phyloP scores from a whole-genome alignment of 2,888 invertebrate genomes.

The Spatulosminthurus flaviceps region DNA sequence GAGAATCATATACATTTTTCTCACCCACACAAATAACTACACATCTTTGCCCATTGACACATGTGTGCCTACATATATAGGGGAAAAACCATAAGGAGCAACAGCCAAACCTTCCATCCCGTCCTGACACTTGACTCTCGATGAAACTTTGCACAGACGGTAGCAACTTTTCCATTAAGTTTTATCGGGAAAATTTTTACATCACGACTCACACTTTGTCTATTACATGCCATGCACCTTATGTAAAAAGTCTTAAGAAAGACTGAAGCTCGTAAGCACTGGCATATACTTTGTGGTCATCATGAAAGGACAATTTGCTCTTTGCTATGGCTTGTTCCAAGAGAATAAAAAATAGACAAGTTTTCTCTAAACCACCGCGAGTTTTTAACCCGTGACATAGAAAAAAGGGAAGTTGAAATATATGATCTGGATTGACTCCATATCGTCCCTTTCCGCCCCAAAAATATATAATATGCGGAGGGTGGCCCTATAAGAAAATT shows the following conservation, averaged over 20 bases:
- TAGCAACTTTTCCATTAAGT: slow-evolving; percentile 44
- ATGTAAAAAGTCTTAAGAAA: not conserved
- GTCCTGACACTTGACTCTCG: slow-evolving; percentile 20
- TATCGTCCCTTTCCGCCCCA: not conserved
- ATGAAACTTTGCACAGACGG: slow-evolving; percentile 10
- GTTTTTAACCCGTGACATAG: no score
- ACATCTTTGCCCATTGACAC: no score
- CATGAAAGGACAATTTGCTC: not conserved
- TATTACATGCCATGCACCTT: slow-evolving; percentile 9
- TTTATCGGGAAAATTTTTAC: slow-evolving; percentile 40
- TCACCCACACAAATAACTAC: not conserved
- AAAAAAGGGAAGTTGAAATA: not conserved
- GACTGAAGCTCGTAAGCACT: not conserved
- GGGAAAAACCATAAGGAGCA: not conserved
- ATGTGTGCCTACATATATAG: no score
- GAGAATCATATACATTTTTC: not conserved
- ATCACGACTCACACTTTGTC: slow-evolving; percentile 20
- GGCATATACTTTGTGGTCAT: slow-evolving; percentile 12
- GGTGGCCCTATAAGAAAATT: not conserved
- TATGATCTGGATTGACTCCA: slow-evolving; percentile 18
- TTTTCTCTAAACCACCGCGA: no score
- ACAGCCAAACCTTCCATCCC: not conserved
- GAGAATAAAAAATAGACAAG: no score
- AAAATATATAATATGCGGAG: not conserved
- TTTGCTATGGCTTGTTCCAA: no score